Percentiles rank a stretch among this genome's conserved stretches.
Conservation (phyloP, 2,888 invertebrate species). For the Cheilosia soror region DNA sequence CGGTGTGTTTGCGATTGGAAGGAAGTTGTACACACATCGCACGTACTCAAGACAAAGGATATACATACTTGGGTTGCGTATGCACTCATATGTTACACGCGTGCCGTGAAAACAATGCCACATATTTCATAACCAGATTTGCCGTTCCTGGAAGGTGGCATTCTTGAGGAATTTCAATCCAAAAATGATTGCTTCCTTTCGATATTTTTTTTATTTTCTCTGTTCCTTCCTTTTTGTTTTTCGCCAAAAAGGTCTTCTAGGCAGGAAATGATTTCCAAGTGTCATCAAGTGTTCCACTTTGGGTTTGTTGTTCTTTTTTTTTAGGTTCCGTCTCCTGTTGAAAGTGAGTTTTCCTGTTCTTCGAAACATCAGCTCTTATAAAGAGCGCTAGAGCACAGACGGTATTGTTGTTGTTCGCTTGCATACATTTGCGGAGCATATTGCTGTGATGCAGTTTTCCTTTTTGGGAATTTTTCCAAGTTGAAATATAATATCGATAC, state of each 20-base stretch:
- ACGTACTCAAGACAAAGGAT: slow-evolving; percentile 66
- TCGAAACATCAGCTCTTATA: slow-evolving; percentile 27
- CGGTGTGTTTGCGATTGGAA: slow-evolving; percentile 30
- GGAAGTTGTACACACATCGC: slow-evolving; percentile 55
- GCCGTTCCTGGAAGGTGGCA: slow-evolving; percentile 55
- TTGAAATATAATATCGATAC: slow-evolving; percentile 50
- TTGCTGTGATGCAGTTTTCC: slow-evolving; percentile 48
- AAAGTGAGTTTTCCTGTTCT: slow-evolving; percentile 64
- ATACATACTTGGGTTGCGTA: slow-evolving; percentile 41
- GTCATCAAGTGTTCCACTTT: slow-evolving; percentile 72
- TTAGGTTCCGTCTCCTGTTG: slow-evolving; percentile 32
- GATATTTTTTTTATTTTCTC: slow-evolving; percentile 17
- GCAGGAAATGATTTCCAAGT: slow-evolving; percentile 73
- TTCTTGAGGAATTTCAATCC: slow-evolving; percentile 51
- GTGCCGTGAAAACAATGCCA: slow-evolving; percentile 47
- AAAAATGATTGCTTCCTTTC: slow-evolving; percentile 63
- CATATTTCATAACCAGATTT: slow-evolving; percentile 58
- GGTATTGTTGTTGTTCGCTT: slow-evolving; percentile 46
- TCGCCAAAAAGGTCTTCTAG: slow-evolving; percentile 45
- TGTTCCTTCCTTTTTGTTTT: slow-evolving; percentile 6
- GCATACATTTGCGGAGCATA: slow-evolving; percentile 33
- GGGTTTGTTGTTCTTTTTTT: slow-evolving; percentile 23
- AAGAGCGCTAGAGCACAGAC: slow-evolving; percentile 26
- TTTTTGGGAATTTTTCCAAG: slow-evolving; percentile 32
- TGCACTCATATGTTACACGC: slow-evolving; percentile 50